phyloP scores from a whole-genome alignment of 2,113 vertebrate species.

The Carollia perspicillata region DNA sequence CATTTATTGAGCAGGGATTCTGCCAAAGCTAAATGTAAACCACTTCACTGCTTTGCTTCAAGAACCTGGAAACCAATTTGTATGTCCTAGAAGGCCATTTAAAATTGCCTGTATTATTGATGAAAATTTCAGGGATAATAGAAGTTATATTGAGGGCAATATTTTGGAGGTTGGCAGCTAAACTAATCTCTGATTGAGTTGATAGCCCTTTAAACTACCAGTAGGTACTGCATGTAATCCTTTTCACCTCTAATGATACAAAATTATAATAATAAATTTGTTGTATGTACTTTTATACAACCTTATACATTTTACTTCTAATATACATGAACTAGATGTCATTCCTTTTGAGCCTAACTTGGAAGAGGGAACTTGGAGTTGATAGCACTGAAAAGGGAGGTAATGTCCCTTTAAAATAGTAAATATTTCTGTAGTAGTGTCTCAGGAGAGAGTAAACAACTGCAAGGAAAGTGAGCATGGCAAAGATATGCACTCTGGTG shows the following conservation, averaged over 20 bases:
- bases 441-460: background rate
- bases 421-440: conserved; percentile 5
- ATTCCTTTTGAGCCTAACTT: conserved; percentile 20
- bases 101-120: background rate
- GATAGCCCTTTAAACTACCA: background rate
- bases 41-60: conserved; percentile 23
- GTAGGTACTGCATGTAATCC: background rate
- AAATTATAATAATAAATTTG: background rate
- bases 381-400: background rate
- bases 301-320: background rate
- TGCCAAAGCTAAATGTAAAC: conserved; percentile 33
- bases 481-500: background rate
- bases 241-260: background rate
- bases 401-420: background rate
- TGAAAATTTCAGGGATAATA: background rate
- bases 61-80: background rate
- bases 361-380: background rate
- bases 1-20: background rate
- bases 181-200: conserved; percentile 4
- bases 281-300: background rate
- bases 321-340: background rate
- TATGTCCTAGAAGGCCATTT: background rate
- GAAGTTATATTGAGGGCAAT: conserved; percentile 19
- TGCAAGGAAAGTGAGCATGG: background rate
- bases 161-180: conserved; percentile 4